Base-by-base conservation (phyloP, 2,888 invertebrate species). In the Heliconius charithonia region DNA sequence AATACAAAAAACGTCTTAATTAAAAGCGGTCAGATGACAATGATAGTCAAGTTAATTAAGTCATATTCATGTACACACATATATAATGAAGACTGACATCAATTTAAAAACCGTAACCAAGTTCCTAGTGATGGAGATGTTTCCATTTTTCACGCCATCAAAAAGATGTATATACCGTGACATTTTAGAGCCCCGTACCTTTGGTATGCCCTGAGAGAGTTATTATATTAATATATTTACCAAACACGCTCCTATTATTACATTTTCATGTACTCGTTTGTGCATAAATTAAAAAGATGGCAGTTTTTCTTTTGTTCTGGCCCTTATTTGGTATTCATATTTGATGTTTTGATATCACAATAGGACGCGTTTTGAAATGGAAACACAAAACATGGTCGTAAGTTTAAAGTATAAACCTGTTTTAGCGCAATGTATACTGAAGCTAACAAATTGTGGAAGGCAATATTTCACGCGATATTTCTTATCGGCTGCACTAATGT, bases 281-380 rank as follows among this genome's bases (percentile, higher is more conserved):
- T 87, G 92, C 92, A 95, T 95, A 95, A 94, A 94, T 95, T 94
- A 94, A 95, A 94, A 92, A 89, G 90, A 90, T 93, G 93, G 90
- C 93, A 92, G 91, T 92, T 92, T 91, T 93, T 93, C 93, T 93
- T 93, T 95, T 94, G 93, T 94, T 89, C 92, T 90, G 91, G 92
- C 94, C 95, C 94, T 94, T 93, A 94, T 94, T 94, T 94, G 93
- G 94, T 95, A 94, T 94, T 95, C 94, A 95, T 95, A 93, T 94
- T 94, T 93, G 93, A 93, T 92, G 92, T 92, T 94, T 92, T 91
- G 93, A 89, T 92, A 92, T 90, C 90, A 95, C 93, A 95, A 95
- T 93, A 93, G 90, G 87, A 86, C 88, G 91, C 88, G 88, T 91
- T 92, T 90, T 91, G 87, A 89, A 91, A 92, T 87, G 91, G 90